Conservation (phyloP, 92 coral and sea anemone genomes). For the Zoanthus sociatus region DNA sequence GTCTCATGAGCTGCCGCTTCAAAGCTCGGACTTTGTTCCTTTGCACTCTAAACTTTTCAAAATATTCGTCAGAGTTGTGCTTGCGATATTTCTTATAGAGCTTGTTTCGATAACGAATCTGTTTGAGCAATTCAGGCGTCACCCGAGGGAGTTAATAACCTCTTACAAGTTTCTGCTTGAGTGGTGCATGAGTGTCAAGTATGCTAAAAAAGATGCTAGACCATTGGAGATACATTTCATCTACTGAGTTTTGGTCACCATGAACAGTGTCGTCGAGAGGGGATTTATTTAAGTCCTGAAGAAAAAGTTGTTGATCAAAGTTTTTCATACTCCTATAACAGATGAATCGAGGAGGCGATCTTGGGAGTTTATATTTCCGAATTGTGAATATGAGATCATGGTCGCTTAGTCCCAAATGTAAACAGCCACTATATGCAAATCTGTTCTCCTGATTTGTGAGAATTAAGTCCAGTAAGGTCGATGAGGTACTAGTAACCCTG, state of each 20-base stretch:
- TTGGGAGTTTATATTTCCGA: neutral
- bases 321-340: neutral
- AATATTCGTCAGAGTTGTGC: constrained; percentile 28
- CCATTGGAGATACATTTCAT: neutral
- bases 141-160: constrained; percentile 32
- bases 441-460: neutral
- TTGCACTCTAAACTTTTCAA: constrained; percentile 25
- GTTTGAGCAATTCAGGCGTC: constrained; percentile 36
- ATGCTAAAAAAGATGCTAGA: neutral
- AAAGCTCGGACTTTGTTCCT: constrained; percentile 26
- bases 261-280: no score
- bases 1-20: constrained; percentile 39
- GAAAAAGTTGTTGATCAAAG: neutral
- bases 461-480: constrained; percentile 32
- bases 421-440: constrained; percentile 20
- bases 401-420: constrained; percentile 32
- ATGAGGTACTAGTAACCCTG: constrained; percentile 34
- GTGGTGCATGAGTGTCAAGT: constrained; percentile 17
- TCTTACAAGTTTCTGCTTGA: constrained; percentile 38
- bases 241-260: no score
- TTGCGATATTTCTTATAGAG: constrained; percentile 39
- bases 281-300: neutral
- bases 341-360: neutral
- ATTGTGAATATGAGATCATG: constrained; percentile 18
- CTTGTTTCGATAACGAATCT: constrained; percentile 28